Evolutionary conservation across 1,140 invertebrate species (phyloP), one percentile per base, ranked within the genome.

Genomic region (Varroa destructor): DNA sequence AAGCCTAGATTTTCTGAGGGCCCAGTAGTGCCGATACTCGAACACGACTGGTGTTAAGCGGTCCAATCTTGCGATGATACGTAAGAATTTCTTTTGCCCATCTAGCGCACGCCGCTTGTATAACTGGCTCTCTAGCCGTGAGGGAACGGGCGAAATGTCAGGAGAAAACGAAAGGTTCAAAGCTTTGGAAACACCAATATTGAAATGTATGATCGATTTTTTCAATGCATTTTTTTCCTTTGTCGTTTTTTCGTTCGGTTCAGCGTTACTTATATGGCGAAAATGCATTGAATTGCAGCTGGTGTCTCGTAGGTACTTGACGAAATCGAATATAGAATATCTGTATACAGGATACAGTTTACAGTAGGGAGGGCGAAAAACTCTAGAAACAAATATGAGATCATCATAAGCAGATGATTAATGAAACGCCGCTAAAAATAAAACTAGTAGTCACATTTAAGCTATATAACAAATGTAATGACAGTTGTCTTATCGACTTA

Each of bases 141-240:
- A 67, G 25, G 25, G 25, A 25, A 25, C 25, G 25, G 25, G 61
- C 5, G 61, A 67, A 58, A 12, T 6, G 40, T 6, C 4, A 46
- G 2, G 61, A 12, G 8, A 67, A 46, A 40, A 46, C 61, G 12
- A 1, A 40, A 25, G 61, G 12, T 14, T 12, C 40, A 37, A 37
- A 3, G 14, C 61, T 25, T 37, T 8, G 12, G 14, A 14, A 12
- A 12, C 40, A 12, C 46, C 61, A 46, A 67, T 67, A 67, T 67
- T 67, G 61, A 67, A 67, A 67, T 67, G 40, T 67, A 67, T 67
- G 61, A 67, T 67, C 61, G 61, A 40, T 37, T 8, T 51, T 51
- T 51, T 51, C 46, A 51, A 51, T 51, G 46, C 46, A 5, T 51
- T 25, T 25, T 25, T 25, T 25, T 25, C 25, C 25, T 25, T 25